Evolutionary conservation across 2,888 invertebrate genomes (phyloP), one percentile per base, ranked within the genome.

Genomic region (Choreutis nemorana): DNA sequence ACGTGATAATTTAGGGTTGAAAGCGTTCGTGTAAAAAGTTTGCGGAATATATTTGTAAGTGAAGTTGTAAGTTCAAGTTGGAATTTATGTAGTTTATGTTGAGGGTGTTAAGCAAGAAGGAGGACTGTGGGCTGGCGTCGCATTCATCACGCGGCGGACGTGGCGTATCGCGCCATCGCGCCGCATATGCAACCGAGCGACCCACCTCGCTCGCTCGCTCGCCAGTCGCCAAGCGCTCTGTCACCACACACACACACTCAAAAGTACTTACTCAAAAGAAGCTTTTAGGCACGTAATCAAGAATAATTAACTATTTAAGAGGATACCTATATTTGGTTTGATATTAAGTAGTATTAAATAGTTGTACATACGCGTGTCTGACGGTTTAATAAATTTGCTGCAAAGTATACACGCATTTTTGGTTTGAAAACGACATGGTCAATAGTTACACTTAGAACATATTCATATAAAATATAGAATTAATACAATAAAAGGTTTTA

Each of bases 51-150:
- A 64, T 67, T 62, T 60, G 61, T 55, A 57, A 57, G 50, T 45
- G 47, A 53, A 67, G 58, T 66, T 66, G 66, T 55, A 57, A 55
- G 59, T 62, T 70, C 62, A 55, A 65, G 54, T 66, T 57, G 51
- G 59, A 71, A 75, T 73, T 72, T 70, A 73, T 71, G 55, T 55
- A 49, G 55, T 55, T 62, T 43, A 61, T 57, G 59, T 64, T 59
- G 53, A 47, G 53, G 50, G 52, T 60, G 63, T 48, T 61, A 61
- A 58, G 62, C 59, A 68, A 67, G 70, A 55, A 62, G 61, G 55
- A 58, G 58, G 54, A 53, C 58, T 50, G 55, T 53, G 55, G 62
- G 63, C 61, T 61, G 56, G 59, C 56, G 50, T 50, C 56, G 48
- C 67, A 67, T 73, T 62, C 54, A 70, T 75, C 72, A 71, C 55